Evolutionary conservation across 2,888 invertebrate genomes (phyloP), one percentile per base, ranked within the genome.

Genomic region (Oligia fasciuncula): DNA sequence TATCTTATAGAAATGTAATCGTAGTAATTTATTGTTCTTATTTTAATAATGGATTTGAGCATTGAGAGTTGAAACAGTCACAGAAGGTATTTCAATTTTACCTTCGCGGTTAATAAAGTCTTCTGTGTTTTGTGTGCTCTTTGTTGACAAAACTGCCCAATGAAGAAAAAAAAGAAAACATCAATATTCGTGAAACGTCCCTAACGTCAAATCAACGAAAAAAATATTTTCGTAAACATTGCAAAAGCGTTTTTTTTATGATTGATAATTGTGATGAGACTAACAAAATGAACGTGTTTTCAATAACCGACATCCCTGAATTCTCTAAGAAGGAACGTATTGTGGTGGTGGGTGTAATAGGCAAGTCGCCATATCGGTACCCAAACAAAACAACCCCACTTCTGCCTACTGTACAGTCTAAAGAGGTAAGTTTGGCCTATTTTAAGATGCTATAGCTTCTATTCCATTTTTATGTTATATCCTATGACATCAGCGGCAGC

Each of bases 311-410:
- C 84, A 96, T 97, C 74, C 96, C 97, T 0, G 96, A 96, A 66
- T 97, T 97, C 89, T 96, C 96, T 0, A 93, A 95, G 75, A 95
- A 94, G 74, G 97, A 97, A 76, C 97, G 97, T 89, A 97, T 98
- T 60, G 97, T 98, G 13, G 97, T 98, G 4, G 97, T 98, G 17
- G 98, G 98, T 17, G 96, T 98, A 43, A 97, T 98, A 89, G 98
- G 98, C 17, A 98, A 98, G 94, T 97, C 98, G 49, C 97, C 97
- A 0, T 97, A 97, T 91, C 97, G 97, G 89, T 97, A 97, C 65
- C 97, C 97, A 80, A 97, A 98, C 90, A 98, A 98, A 96, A 97
- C 97, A 70, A 97, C 97, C 86, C 97, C 97, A 69, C 94, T 98
- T 68, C 94, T 97, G 68, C 93, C 97, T 76, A 93, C 97, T 81